phyloP scores from a whole-genome alignment of 2,797 vertebrate species.

The Squalus acanthias region DNA sequence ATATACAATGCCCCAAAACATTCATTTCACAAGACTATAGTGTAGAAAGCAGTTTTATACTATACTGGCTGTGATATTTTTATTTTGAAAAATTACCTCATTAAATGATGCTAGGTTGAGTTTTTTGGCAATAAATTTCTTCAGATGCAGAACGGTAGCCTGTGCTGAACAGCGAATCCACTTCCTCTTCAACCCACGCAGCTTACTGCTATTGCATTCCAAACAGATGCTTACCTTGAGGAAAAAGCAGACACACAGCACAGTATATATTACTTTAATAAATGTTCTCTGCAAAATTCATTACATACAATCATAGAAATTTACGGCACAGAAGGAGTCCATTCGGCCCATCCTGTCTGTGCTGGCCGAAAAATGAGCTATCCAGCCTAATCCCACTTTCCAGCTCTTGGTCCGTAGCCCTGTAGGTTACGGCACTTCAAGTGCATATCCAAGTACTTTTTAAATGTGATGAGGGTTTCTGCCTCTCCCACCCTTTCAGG shows the following conservation, averaged over 20 bases:
- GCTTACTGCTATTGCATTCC: slow-evolving; percentile 98
- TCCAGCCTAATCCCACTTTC: too few relatives aligned
- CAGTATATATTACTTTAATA: slow-evolving; percentile 13
- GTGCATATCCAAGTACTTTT: too few relatives aligned
- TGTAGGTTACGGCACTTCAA: too few relatives aligned
- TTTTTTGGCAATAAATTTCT: slow-evolving; percentile 99
- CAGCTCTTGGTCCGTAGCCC: too few relatives aligned
- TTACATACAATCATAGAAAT: not conserved
- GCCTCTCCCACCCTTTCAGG: too few relatives aligned
- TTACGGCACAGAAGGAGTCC: not conserved
- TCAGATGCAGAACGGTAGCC: slow-evolving; percentile 94
- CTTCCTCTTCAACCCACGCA: slow-evolving; percentile 89
- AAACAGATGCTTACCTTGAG: slow-evolving; percentile 93
- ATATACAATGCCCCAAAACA: not conserved
- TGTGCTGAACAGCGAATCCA: slow-evolving; percentile 99
- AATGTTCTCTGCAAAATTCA: slow-evolving; percentile 1
- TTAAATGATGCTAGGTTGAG: slow-evolving; percentile 98
- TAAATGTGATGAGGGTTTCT: too few relatives aligned
- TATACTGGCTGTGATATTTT: not conserved
- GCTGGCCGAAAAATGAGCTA: too few relatives aligned
- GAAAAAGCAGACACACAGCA: slow-evolving; percentile 39
- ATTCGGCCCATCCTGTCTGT: too few relatives aligned
- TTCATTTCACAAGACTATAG: not conserved
- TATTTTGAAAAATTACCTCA: slow-evolving; percentile 68
- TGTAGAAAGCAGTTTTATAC: not conserved